Evolutionary conservation across 2,797 vertebrate genomes (phyloP).

Genomic region (Remorina albescens): DNA sequence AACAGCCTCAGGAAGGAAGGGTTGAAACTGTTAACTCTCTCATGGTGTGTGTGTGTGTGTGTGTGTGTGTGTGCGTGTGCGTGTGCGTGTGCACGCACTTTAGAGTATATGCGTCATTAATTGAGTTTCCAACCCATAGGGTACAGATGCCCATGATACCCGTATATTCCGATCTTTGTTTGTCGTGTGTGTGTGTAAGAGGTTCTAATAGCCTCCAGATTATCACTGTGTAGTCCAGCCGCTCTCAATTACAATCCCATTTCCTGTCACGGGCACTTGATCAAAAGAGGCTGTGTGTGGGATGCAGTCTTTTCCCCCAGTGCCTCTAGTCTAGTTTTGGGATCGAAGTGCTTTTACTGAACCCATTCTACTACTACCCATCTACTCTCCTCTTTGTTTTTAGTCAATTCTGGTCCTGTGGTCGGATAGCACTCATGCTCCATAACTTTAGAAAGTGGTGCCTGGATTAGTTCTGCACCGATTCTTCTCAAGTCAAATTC

Average conservation of each 20-base stretch:
- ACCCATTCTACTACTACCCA: no score
- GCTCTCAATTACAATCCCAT: conserved; percentile 83
- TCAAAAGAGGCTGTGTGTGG: conserved; percentile 52
- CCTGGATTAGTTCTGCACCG: not conserved
- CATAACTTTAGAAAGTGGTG: not conserved
- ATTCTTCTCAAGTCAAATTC: not conserved
- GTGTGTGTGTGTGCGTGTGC: conserved; percentile 9
- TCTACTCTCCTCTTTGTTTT: conserved; percentile 16
- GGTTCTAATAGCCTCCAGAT: conserved; percentile 79
- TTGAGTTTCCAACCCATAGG: conserved; percentile 66
- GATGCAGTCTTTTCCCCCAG: conserved; percentile 31
- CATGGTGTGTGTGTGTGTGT: conserved; percentile 34
- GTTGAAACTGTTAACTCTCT: conserved; percentile 70
- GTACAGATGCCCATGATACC: conserved; percentile 62
- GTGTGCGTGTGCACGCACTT: not conserved
- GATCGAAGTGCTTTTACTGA: conserved; percentile 10
- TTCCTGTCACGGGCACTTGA: conserved; percentile 71
- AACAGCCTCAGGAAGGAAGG: conserved; percentile 76
- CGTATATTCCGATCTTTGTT: conserved; percentile 49
- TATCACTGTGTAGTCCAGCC: conserved; percentile 71
- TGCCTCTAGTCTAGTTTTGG: conserved; percentile 38
- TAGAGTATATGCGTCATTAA: conserved; percentile 52
- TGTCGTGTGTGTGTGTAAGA: conserved; percentile 33
- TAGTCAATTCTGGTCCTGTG: not conserved
- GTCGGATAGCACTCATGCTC: not conserved